phyloP scores from a whole-genome alignment of 2,888 invertebrate genomes.

The Pteria penguin region DNA sequence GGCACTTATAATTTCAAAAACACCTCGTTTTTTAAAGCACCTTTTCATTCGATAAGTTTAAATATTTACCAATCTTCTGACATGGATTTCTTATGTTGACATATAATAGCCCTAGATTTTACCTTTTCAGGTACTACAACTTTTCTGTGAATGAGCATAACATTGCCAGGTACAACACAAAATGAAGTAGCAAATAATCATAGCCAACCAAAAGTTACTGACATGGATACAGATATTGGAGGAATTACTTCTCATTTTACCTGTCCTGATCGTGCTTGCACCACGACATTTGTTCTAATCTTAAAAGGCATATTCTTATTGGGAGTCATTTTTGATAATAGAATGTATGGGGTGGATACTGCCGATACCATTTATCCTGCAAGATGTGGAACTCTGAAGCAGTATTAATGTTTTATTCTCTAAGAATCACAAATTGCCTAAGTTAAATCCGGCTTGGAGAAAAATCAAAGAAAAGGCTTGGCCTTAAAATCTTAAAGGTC shows the following conservation, averaged over 20 bases:
- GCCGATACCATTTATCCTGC: not conserved
- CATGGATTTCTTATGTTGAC: no score
- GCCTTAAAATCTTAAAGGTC: not conserved
- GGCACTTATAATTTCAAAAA: no score
- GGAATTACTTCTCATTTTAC: not conserved
- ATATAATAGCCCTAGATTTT: no score
- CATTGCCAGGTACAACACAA: not conserved
- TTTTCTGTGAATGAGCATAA: not conserved
- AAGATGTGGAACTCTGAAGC: not conserved
- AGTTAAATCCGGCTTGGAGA: no score
- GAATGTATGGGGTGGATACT: not conserved
- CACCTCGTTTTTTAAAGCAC: no score
- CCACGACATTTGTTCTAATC: not conserved
- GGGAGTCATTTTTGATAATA: not conserved
- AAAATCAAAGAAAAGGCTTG: not conserved
- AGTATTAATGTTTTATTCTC: not conserved
- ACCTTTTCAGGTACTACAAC: not conserved
- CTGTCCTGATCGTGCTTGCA: conserved; percentile 1
- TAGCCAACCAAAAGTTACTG: not conserved
- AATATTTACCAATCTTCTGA: no score
- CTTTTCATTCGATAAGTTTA: no score
- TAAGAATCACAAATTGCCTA: no score
- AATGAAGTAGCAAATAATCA: not conserved
- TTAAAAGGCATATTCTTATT: not conserved
- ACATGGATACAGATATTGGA: not conserved